A percentile compares a stretch with the other conserved stretches of the same genome.
These are phyloP conservation scores for Epiblema foenella DNA, from an alignment of 2,888 invertebrate species.

Conservation along the genomic window DNA sequence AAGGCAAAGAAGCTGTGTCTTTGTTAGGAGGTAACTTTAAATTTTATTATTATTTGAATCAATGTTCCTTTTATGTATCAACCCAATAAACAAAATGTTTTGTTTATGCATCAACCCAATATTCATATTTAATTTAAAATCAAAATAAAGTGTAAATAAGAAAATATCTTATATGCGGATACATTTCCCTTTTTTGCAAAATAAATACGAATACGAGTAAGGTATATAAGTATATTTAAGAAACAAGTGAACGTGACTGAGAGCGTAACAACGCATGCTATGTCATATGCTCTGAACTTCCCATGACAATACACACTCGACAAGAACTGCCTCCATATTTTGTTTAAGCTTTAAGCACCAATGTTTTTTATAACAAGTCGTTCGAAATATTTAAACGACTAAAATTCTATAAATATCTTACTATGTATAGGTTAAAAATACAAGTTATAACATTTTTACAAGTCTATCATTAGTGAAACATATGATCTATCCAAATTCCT, in stretches of 20 bases:
- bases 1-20: constrained; percentile 48
- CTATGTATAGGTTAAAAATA: constrained; percentile 85
- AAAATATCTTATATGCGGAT: too few relatives aligned
- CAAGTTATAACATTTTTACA: constrained; percentile 85
- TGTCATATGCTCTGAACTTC: constrained; percentile 80
- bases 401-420: constrained; percentile 85
- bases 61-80: neutral
- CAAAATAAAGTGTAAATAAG: too few relatives aligned
- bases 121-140: too few relatives aligned
- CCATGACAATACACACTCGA: constrained; percentile 80
- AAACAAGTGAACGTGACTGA: constrained; percentile 55
- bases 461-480: constrained; percentile 74
- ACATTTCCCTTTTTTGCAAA: neutral
- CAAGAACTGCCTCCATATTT: constrained; percentile 73
- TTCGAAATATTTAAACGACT: constrained; percentile 85
- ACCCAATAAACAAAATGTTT: neutral
- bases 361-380: constrained; percentile 85
- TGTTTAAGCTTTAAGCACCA: constrained; percentile 85
- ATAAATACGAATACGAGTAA: neutral
- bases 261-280: constrained; percentile 84
- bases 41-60: neutral
- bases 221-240: too few relatives aligned
- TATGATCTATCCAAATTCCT: constrained; percentile 63
- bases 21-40: constrained; percentile 51
- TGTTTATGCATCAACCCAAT: neutral